Percentiles rank a stretch among this genome's conserved stretches.
Conservation (phyloP, 2,888 invertebrate species). For the Lutraria lutraria region DNA sequence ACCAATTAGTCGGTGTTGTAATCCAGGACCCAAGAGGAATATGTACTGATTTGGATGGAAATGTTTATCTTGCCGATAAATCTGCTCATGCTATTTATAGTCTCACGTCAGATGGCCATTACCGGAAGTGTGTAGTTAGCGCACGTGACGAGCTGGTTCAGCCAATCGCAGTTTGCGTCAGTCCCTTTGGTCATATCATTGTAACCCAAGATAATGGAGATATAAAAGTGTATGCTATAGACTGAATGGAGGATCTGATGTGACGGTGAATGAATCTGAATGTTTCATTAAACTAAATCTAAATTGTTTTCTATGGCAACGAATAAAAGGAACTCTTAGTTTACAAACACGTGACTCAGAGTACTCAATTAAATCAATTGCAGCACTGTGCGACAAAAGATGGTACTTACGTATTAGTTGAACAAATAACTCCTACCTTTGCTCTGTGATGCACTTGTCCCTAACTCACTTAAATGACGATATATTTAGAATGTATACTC, state of each 20-base stretch:
- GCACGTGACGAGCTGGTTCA: conserved; percentile 71
- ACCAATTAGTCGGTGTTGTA: conserved; percentile 64
- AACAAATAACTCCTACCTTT: no score
- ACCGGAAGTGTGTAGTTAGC: conserved; percentile 70
- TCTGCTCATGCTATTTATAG: conserved; percentile 73
- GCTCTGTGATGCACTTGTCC: no score
- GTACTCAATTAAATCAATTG: no score
- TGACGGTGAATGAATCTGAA: no score
- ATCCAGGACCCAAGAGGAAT: conserved; percentile 75
- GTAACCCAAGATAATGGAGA: conserved; percentile 77
- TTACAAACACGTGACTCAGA: no score
- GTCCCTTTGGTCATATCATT: conserved; percentile 76
- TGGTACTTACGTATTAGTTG: no score
- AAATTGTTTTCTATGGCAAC: no score
- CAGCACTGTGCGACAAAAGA: no score
- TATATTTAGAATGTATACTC: no score
- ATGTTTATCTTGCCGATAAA: conserved; percentile 75
- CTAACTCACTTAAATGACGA: no score
- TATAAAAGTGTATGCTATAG: conserved; percentile 73
- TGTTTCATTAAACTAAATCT: no score
- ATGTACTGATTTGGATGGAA: conserved; percentile 72
- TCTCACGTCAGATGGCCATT: conserved; percentile 72
- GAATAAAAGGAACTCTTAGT: no score
- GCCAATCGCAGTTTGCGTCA: conserved; percentile 76
- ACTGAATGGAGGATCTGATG: conserved; percentile 34